Evolutionary conservation across 2,113 vertebrate genomes (phyloP).

Genomic region (Paratilapia polleni): DNA sequence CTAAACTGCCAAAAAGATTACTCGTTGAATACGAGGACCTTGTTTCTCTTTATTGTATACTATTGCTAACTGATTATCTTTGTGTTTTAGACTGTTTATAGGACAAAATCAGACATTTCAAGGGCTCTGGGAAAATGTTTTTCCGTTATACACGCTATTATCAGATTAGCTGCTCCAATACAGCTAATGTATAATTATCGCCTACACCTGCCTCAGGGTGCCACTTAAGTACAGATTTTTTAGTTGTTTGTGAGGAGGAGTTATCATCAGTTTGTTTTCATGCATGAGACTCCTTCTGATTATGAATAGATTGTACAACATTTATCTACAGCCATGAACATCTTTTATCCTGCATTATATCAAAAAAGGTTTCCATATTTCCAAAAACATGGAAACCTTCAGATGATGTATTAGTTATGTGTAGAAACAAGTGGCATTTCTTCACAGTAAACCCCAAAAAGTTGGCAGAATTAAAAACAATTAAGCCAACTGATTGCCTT

Average conservation of each 20-base stretch:
- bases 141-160: neutral
- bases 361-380: neutral
- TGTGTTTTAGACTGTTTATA: neutral
- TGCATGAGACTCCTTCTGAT: neutral
- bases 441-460: neutral
- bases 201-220: neutral
- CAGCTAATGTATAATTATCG: neutral
- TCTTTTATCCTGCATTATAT: neutral
- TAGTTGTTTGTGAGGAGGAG: neutral
- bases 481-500: neutral
- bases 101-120: neutral
- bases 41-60: neutral
- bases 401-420: neutral
- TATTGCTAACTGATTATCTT: neutral
- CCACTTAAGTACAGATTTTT: neutral
- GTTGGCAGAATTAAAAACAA: neutral
- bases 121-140: neutral
- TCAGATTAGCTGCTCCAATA: neutral
- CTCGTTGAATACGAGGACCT: neutral
- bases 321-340: neutral
- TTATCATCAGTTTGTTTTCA: neutral
- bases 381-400: no score
- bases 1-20: neutral
- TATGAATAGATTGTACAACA: neutral
- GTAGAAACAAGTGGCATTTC: neutral